Evolutionary conservation across 2,888 invertebrate genomes (phyloP), one percentile per base, ranked within the genome.

Genomic region (Aporophyla nigra): DNA sequence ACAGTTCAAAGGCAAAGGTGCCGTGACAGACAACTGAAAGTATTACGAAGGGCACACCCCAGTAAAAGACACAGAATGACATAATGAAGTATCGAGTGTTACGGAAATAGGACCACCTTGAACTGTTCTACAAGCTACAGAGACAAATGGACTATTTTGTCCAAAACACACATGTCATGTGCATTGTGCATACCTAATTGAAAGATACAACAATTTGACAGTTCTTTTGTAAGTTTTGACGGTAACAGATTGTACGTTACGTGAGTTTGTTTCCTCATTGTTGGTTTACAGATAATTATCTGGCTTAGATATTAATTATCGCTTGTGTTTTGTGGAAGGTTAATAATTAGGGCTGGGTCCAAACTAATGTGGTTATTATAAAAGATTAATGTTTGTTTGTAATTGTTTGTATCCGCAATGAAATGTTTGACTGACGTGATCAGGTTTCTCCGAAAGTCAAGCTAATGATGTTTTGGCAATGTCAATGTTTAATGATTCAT

Each of bases 31-130:
- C 88, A 87, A 82, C 90, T 91, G 90, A 92, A 93, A 92, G 86
- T 89, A 90, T 90, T 89, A 90, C 88, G 92, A 92, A 92, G 92
- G 91, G 90, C 91, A 90, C 88, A 87, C 85, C 88, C 83, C 82
- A 85, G 78, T 78, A 78, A 80, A 83, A 85, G 81, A 86, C 79
- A 84, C 81, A 83, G 70, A 63, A 75, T 86, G 86, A 90, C 86
- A 89, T 91, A 90, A 91, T 90, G 91, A 91, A 92, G 92, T 83
- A 85, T 84, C 81, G 76, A 85, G 65, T 76, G 83, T 89, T 86
- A 91, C 90, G 94, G 93, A 93, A 93, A 92, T 90, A 78, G 67
- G 54, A 72, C 87, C 88, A 88, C 93, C 92, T 93, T 93, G 91
- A 92, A 80, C 75, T 69, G 90, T 90, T 56, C 74, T 73, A n/a